Evolutionary conservation across 2,113 vertebrate genomes (phyloP), one percentile per base, ranked within the genome.

Genomic region (Paradoxurus hermaphroditus): DNA sequence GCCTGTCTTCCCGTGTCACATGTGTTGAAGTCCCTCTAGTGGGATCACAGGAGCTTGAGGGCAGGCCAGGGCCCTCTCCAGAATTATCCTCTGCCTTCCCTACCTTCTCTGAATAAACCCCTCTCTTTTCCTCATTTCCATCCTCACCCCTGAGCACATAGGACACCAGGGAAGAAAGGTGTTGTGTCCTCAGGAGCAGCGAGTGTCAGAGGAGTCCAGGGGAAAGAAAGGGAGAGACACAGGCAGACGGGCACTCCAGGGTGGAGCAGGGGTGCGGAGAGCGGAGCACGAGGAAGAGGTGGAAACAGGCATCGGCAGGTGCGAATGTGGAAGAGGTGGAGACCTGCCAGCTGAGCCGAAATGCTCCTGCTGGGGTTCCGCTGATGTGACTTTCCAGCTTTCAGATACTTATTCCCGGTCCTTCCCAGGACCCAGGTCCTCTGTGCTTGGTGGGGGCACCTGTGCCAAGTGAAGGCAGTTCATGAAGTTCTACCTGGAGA

Each of bases 291-390:
- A 19, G 29, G 56, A 15, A 16, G 6, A 9, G 15, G 13, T 10
- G 16, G 78, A 83, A 49, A n/a, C 12, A 15, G 44, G 25, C 7
- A 0, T 0, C 1, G 1, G 29, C n/a, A 13, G 44, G 21, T 70
- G 49, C 65, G 49, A 19, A 16, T 2, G 53, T 5, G 39, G 62
- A 36, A 4, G 72, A 49, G 39, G 19, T 27, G 2, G 84, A 59
- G 46, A 65, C 8, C 16, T 16, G 29, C 1, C 25, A 14, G 8
- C 13, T 2, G 65, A n/a, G 10, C 6, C 2, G 34, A 86, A 18
- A 68, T 6, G 4, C 7, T 4, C 41, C 65, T 44, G 2, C 3
- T n/a, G 62, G 51, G 62, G 49, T 65, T 19, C 53, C 36, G 12
- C 0, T 3, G 36, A 21, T 67, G 21, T 9, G 44, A 62, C 18